phyloP scores from a whole-genome alignment of 2,888 invertebrate genomes.

The Ectemnius lituratus region DNA sequence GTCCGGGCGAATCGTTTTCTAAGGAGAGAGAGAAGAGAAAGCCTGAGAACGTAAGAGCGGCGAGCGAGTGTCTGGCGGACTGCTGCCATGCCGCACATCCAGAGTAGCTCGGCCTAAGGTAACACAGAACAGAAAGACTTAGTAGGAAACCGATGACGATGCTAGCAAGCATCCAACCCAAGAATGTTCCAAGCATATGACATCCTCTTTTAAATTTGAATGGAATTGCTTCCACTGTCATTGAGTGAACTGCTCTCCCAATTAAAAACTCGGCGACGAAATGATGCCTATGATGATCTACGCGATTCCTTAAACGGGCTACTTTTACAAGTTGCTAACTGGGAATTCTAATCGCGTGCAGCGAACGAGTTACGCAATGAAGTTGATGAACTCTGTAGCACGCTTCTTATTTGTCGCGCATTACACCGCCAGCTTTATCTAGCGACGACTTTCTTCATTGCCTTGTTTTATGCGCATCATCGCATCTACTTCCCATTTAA shows the following conservation, averaged over 20 bases:
- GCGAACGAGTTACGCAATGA: slow-evolving; percentile 11
- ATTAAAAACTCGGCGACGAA: too few species aligned
- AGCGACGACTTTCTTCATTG: slow-evolving; percentile 36
- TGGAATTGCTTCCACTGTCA: background rate
- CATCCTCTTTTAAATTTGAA: background rate
- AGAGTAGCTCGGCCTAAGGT: slow-evolving; percentile 58
- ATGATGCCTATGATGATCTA: too few species aligned
- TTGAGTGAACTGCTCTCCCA: too few species aligned
- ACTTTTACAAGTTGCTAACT: too few species aligned
- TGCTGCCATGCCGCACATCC: slow-evolving; percentile 58
- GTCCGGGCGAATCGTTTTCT: slow-evolving; percentile 70
- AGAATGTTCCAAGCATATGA: slow-evolving; percentile 36
- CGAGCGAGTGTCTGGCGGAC: slow-evolving; percentile 51
- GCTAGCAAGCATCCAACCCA: slow-evolving; percentile 39
- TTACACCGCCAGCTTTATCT: slow-evolving; percentile 28
- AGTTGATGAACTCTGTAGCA: slow-evolving; percentile 2
- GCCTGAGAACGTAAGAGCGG: slow-evolving; percentile 74
- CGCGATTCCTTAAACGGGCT: too few species aligned
- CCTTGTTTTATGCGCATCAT: slow-evolving; percentile 31
- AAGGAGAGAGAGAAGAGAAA: slow-evolving; percentile 77
- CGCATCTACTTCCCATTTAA: slow-evolving; percentile 42
- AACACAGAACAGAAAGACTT: slow-evolving; percentile 47
- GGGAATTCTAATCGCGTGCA: too few species aligned
- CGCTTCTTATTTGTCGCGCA: slow-evolving; percentile 24
- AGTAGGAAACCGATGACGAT: slow-evolving; percentile 39